These are phyloP conservation scores for Mus caroli DNA, from an alignment of 2,797 vertebrate species.

Conservation along the genomic window DNA sequence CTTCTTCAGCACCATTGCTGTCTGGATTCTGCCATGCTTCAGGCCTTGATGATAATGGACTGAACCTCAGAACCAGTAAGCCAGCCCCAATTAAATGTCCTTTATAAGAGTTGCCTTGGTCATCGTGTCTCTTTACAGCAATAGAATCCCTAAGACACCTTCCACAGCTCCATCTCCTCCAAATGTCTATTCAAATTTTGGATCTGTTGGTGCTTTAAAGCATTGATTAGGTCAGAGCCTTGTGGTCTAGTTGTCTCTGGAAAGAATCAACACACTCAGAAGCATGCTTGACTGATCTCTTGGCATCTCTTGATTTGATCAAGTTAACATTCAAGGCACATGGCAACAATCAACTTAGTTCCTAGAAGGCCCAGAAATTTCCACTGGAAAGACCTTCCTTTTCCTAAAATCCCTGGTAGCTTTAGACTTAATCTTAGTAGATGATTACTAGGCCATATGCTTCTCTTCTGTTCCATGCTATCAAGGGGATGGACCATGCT, in stretches of 20 bases:
- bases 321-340: neutral
- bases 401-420: constrained; percentile 8
- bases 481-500: neutral
- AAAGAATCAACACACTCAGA: neutral
- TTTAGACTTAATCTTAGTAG: neutral
- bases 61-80: neutral
- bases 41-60: neutral
- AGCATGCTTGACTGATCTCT: neutral
- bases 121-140: neutral
- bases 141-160: neutral
- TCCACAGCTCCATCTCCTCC: neutral
- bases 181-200: neutral
- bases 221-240: neutral
- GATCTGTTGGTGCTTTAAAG: neutral
- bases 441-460: neutral
- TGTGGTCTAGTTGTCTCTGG: neutral
- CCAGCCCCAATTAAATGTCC: neutral
- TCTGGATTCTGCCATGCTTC: neutral
- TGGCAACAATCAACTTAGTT: neutral
- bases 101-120: neutral
- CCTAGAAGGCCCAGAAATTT: neutral
- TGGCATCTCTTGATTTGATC: neutral
- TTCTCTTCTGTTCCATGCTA: neutral
- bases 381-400: neutral
- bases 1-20: neutral